Percentiles rank a stretch among this genome's conserved stretches.
These are phyloP conservation scores for Dipodomys merriami DNA, from an alignment of 2,113 vertebrate genomes.

Conservation along the genomic window DNA sequence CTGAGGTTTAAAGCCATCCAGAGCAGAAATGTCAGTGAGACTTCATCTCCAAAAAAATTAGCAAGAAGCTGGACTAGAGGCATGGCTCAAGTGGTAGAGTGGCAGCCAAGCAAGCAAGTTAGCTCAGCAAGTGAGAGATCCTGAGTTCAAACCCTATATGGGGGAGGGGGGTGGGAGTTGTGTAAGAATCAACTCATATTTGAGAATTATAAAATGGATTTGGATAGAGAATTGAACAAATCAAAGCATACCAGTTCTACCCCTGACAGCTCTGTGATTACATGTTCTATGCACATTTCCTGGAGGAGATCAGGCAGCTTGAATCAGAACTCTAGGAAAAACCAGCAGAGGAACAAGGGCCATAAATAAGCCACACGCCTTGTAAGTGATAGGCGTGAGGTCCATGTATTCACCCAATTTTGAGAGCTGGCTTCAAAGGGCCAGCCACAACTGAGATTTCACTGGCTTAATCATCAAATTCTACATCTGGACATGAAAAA, in stretches of 20 bases:
- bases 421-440: conserved; percentile 52
- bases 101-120: not conserved
- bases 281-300: not conserved
- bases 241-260: not conserved
- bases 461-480: conserved; percentile 51
- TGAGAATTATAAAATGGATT: conserved; percentile 21
- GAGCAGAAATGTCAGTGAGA: too few species aligned
- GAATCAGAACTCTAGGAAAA: conserved; percentile 26
- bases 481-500: conserved; percentile 53
- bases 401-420: not conserved
- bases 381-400: conserved; percentile 4
- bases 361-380: conserved; percentile 44
- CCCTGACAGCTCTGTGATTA: not conserved
- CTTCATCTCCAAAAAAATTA: too few species aligned
- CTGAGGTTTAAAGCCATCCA: too few species aligned
- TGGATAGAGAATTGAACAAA: not conserved
- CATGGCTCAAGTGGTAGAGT: not conserved
- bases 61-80: not conserved
- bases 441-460: conserved; percentile 44
- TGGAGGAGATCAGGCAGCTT: not conserved
- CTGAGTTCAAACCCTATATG: not conserved
- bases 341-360: not conserved
- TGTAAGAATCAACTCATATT: conserved; percentile 3
- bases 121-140: not conserved
- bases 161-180: not conserved